Evolutionary conservation across 2,797 vertebrate species (phyloP), one percentile per base, ranked within the genome.

Genomic region (Cryptoprocta ferox): DNA sequence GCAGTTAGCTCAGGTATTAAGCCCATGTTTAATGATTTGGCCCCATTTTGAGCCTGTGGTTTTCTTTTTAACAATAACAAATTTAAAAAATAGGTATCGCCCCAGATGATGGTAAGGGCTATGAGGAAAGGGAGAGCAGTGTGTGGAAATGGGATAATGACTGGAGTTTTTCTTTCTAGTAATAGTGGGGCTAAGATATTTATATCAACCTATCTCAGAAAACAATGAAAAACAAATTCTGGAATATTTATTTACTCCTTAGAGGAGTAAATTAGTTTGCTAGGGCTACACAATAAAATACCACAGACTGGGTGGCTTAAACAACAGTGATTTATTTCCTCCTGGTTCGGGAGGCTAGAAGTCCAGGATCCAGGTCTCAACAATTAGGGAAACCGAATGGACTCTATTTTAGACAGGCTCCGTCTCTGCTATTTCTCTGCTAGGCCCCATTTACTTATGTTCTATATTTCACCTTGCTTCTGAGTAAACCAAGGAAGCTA

Each of bases 301-400:
- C 45, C 45, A 53, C 56, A 13, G n/a, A 35, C 66, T 30, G 68
- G 10, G n/a, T 71, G 59, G 16, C 42, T 88, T 85, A 92, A 89
- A 89, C 80, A 32, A 68, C 42, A 91, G n/a, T 56, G 61, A 79
- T 95, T 81, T 82, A 42, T 90, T 78, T 68, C 96, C 76, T 90
- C 85, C 71, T 19, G n/a, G 48, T 63, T 73, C 21, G 88, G 65
- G 32, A 89, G 50, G 28, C 50, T 78, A 9, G 50, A 96, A 84
- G 61, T 59, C 50, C 82, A 88, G 35, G 26, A 63, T 39, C 32
- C 45, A 28, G 53, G 13, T 70, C 10, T 61, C 70, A 50, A 48
- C 61, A 63, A 37, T 30, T 48, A 48, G 42, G 42, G 73, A 75
- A 48, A 10, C 73, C 32, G 15, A 75, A 75, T 15, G 42, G 42